Conservation (phyloP, 2,797 vertebrate species). For the Fistularia commersonii region DNA sequence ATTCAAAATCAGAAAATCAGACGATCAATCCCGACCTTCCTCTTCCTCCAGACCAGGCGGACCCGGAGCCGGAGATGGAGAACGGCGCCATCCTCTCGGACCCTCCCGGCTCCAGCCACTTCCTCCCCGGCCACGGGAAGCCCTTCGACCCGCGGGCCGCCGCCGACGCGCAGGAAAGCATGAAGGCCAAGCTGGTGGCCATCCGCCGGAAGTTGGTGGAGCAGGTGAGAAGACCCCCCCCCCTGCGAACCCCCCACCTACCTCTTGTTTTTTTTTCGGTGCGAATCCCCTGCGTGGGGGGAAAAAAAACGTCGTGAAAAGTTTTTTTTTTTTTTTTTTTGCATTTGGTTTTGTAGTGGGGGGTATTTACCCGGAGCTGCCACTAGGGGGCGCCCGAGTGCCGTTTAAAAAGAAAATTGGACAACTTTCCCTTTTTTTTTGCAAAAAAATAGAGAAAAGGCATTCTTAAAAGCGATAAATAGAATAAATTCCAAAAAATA, state of each 20-base stretch:
- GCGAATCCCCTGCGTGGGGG: slow-evolving; percentile 4
- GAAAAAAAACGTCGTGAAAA: too few relatives aligned
- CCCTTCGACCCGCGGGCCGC: slow-evolving; percentile 75
- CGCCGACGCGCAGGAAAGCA: slow-evolving; percentile 78
- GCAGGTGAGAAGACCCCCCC: slow-evolving; percentile 57
- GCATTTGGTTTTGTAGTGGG: too few relatives aligned
- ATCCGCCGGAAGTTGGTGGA: slow-evolving; percentile 78
- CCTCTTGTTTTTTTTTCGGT: too few relatives aligned
- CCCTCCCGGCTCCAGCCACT: slow-evolving; percentile 67
- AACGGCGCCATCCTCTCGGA: slow-evolving; percentile 71
- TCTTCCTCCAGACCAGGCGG: slow-evolving; percentile 63
- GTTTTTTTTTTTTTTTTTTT: too few relatives aligned
- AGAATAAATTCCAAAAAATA: neutral
- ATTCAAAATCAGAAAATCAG: slow-evolving; percentile 5
- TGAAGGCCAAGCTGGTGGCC: slow-evolving; percentile 72
- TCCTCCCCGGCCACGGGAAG: slow-evolving; percentile 69
- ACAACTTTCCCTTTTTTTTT: too few relatives aligned
- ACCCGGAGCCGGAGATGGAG: slow-evolving; percentile 69
- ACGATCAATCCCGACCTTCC: too few relatives aligned
- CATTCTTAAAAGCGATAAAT: too few relatives aligned
- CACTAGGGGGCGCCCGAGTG: slow-evolving; percentile 61
- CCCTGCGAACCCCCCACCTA: neutral
- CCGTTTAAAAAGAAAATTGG: slow-evolving; percentile 6
- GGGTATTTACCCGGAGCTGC: slow-evolving; percentile 2
- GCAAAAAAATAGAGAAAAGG: neutral